These are phyloP conservation scores for Brachyptera putata DNA, from an alignment of 2,888 invertebrate species.

Conservation along the genomic window DNA sequence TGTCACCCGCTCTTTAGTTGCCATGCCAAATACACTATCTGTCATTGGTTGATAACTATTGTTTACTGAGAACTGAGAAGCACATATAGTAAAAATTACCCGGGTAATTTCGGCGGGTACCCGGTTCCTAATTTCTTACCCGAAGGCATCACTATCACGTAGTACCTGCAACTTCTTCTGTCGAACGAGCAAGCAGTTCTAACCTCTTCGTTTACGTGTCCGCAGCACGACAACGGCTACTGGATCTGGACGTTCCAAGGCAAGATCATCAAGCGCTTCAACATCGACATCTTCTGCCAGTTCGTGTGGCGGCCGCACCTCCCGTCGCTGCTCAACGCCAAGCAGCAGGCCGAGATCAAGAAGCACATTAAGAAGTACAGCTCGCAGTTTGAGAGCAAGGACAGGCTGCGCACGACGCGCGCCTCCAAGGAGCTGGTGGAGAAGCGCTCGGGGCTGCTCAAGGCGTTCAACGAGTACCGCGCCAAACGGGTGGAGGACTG, in stretches of 20 bases:
- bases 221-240: constrained; percentile 69
- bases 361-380: constrained; percentile 98
- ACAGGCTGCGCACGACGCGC: constrained; percentile 85
- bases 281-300: constrained; percentile 90
- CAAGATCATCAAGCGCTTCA: constrained; percentile 69
- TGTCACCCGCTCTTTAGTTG: too few relatives aligned
- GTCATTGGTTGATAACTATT: too few relatives aligned
- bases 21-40: too few relatives aligned
- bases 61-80: too few relatives aligned
- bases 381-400: constrained; percentile 93
- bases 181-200: too few relatives aligned
- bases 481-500: constrained; percentile 70
- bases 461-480: constrained; percentile 79
- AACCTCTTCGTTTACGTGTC: constrained; percentile 23
- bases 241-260: constrained; percentile 98
- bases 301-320: constrained; percentile 95
- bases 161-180: too few relatives aligned
- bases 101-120: too few relatives aligned
- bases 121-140: too few relatives aligned
- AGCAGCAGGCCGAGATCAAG: constrained; percentile 90
- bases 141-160: too few relatives aligned
- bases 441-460: constrained; percentile 82
- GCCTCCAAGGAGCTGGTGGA: constrained; percentile 94
- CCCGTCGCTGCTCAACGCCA: constrained; percentile 72
- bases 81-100: too few relatives aligned